Evolutionary conservation across 1,140 invertebrate genomes (phyloP).

Genomic region (Bombus superbus): DNA sequence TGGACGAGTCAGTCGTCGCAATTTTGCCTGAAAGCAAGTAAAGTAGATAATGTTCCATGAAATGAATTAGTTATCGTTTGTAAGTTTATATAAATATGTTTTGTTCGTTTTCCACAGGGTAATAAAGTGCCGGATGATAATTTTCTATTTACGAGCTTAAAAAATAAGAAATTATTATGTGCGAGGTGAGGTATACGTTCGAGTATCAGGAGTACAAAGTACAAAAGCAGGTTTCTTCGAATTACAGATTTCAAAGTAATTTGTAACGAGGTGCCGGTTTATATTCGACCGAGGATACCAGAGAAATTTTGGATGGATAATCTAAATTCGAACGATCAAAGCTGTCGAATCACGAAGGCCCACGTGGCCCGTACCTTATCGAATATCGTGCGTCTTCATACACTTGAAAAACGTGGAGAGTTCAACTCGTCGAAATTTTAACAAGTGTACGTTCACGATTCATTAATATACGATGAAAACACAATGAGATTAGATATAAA

Average conservation of each 20-base stretch:
- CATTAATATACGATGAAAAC: no score
- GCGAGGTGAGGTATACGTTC: background rate
- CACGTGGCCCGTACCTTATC: conserved; percentile 68
- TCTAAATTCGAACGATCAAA: conserved; percentile 44
- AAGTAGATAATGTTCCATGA: background rate
- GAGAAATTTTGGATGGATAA: conserved; percentile 47
- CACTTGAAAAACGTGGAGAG: conserved; percentile 53
- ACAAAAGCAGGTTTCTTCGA: conserved; percentile 4
- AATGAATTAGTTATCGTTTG: no score
- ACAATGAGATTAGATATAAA: background rate
- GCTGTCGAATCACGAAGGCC: conserved; percentile 60
- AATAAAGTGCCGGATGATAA: conserved; percentile 32
- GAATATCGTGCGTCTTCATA: conserved; percentile 67
- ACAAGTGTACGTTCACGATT: background rate
- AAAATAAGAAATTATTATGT: conserved; percentile 32
- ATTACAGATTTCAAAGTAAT: conserved; percentile 66
- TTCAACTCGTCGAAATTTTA: conserved; percentile 33
- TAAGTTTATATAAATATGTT: conserved; percentile 16
- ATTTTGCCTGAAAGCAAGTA: conserved; percentile 43
- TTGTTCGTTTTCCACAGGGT: conserved; percentile 12
- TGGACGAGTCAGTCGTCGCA: conserved; percentile 22
- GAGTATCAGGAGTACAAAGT: background rate
- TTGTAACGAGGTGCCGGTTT: conserved; percentile 69
- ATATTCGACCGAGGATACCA: conserved; percentile 64
- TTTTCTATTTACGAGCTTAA: conserved; percentile 1